phyloP scores from a whole-genome alignment of 2,797 vertebrate genomes.

The Lutjanus campechanus region DNA sequence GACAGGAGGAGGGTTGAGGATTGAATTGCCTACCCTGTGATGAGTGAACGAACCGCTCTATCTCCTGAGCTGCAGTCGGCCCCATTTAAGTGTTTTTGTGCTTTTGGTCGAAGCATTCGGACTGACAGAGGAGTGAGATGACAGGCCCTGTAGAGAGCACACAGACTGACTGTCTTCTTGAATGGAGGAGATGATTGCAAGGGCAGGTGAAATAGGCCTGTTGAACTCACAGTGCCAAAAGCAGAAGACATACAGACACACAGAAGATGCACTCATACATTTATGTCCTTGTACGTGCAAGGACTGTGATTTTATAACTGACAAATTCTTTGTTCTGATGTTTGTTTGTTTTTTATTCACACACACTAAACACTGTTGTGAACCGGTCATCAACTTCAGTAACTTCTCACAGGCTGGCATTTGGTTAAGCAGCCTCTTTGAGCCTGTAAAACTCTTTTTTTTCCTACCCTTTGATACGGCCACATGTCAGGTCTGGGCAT shows the following conservation, averaged over 20 bases:
- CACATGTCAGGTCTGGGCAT: neutral
- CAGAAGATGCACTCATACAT: slow-evolving; percentile 1
- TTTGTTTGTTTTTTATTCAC: neutral
- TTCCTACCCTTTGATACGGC: neutral
- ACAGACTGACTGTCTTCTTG: neutral
- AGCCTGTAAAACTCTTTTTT: slow-evolving; percentile 1
- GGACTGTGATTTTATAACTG: slow-evolving; percentile 12
- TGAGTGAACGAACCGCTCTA: neutral
- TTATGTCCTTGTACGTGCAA: neutral
- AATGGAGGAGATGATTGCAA: slow-evolving; percentile 21
- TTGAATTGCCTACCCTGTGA: neutral
- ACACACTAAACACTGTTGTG: neutral
- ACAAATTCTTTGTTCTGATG: slow-evolving; percentile 4
- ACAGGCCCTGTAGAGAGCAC: neutral
- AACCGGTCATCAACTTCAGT: slow-evolving; percentile 17
- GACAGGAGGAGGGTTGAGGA: neutral
- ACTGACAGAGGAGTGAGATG: neutral
- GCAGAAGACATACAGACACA: neutral
- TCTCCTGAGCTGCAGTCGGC: neutral
- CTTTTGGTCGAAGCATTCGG: neutral
- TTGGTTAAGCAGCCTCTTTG: neutral
- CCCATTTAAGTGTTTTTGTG: neutral
- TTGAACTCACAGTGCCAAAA: slow-evolving; percentile 15
- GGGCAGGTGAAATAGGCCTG: slow-evolving; percentile 13
- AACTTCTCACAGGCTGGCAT: neutral